phyloP scores from a whole-genome alignment of 2,888 invertebrate species.

The Habrosyne pyritoides region DNA sequence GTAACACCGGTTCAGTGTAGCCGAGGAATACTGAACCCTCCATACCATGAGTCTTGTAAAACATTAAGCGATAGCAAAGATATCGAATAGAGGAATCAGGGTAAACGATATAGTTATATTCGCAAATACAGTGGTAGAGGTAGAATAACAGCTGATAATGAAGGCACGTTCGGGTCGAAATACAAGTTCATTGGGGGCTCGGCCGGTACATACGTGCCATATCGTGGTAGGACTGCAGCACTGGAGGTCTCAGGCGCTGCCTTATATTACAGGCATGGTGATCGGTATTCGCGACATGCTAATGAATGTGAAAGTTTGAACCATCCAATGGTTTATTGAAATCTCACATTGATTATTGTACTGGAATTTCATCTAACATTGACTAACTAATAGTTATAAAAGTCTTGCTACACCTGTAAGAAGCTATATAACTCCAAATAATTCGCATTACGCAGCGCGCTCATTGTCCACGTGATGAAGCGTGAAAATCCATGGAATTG shows the following conservation, averaged over 20 bases:
- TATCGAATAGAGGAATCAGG: slow-evolving; percentile 16
- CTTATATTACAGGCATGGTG: slow-evolving; percentile 30
- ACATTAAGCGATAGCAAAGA: slow-evolving; percentile 10
- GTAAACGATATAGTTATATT: neutral
- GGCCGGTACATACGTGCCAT: slow-evolving; percentile 43
- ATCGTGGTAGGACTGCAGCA: slow-evolving; percentile 31
- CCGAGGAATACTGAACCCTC: slow-evolving; percentile 30
- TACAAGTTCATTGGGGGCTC: slow-evolving; percentile 70
- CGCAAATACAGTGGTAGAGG: slow-evolving; percentile 35
- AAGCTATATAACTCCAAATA: too few species aligned
- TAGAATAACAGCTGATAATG: slow-evolving; percentile 55
- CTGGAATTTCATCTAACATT: too few species aligned
- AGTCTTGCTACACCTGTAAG: too few species aligned
- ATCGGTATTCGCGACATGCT: slow-evolving; percentile 27
- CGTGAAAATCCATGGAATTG: neutral
- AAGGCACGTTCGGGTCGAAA: slow-evolving; percentile 47
- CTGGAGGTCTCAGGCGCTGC: slow-evolving; percentile 13
- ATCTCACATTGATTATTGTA: slow-evolving; percentile 11
- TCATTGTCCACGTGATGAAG: neutral
- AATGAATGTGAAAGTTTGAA: slow-evolving; percentile 37
- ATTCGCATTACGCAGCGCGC: neutral
- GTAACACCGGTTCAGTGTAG: slow-evolving; percentile 54
- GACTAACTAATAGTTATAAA: too few species aligned
- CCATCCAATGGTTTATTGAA: slow-evolving; percentile 18
- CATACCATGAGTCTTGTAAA: slow-evolving; percentile 30